Conservation (phyloP, 2,797 vertebrate species). For the Pseudochromis fuscus region DNA sequence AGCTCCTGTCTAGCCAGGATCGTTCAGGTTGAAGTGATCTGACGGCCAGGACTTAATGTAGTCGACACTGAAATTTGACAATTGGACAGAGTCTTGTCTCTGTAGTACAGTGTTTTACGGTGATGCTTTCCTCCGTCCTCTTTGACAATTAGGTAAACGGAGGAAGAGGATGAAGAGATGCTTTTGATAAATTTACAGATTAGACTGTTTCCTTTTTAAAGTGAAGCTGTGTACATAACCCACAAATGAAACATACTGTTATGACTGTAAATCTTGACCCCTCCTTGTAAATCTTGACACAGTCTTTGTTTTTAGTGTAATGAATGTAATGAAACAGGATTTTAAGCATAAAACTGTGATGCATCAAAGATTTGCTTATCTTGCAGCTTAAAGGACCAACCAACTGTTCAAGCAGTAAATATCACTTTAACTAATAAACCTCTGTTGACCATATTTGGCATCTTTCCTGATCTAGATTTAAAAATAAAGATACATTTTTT, state of each 20-base stretch:
- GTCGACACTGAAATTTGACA: conserved; percentile 35
- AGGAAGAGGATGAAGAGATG: not conserved
- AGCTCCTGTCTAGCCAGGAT: conserved; percentile 77
- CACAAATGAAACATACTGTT: not conserved
- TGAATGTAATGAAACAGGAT: conserved; percentile 31
- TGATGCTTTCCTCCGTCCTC: conserved; percentile 1
- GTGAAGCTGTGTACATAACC: conserved; percentile 19
- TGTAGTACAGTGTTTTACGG: conserved; percentile 2
- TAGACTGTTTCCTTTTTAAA: conserved; percentile 11
- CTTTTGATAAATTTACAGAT: conserved; percentile 19
- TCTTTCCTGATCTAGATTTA: conserved; percentile 11
- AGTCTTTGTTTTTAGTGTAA: conserved; percentile 12
- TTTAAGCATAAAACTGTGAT: conserved; percentile 17
- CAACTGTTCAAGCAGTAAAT: conserved; percentile 4
- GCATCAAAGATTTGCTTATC: conserved; percentile 8
- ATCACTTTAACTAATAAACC: not conserved
- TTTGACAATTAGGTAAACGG: not conserved
- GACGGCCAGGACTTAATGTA: conserved; percentile 20
- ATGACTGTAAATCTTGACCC: conserved; percentile 13
- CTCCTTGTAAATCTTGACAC: conserved; percentile 26
- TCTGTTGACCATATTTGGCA: too few species aligned
- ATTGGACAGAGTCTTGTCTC: conserved; percentile 14
- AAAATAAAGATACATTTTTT: not conserved
- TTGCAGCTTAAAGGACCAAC: conserved; percentile 13
- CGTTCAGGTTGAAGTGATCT: conserved; percentile 52